phyloP scores from a whole-genome alignment of 2,888 invertebrate genomes.

The Polyploca ridens region DNA sequence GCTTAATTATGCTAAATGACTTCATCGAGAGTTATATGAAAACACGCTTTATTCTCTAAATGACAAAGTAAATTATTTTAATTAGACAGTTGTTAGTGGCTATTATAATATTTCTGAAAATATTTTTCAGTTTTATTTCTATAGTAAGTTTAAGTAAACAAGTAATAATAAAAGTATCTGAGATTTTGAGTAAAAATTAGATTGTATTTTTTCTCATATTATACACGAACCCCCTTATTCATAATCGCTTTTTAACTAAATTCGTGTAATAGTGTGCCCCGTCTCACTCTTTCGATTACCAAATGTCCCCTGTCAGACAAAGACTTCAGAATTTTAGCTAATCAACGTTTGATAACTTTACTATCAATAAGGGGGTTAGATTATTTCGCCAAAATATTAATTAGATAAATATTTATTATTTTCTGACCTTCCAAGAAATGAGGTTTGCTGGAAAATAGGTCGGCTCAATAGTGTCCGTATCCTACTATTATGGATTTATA shows the following conservation, averaged over 20 bases:
- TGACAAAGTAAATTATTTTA: constrained; percentile 9
- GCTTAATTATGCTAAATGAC: not conserved
- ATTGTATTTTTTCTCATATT: too few relatives aligned
- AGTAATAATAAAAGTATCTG: too few relatives aligned
- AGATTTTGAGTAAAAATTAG: too few relatives aligned
- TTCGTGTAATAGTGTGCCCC: too few relatives aligned
- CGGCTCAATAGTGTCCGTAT: not conserved
- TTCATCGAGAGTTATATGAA: not conserved
- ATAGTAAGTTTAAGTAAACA: too few relatives aligned
- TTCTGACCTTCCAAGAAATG: not conserved
- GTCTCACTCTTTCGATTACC: too few relatives aligned
- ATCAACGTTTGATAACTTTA: too few relatives aligned
- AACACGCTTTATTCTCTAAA: constrained; percentile 1
- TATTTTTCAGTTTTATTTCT: too few relatives aligned
- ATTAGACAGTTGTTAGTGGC: not conserved
- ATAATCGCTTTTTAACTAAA: too few relatives aligned
- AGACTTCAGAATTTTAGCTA: too few relatives aligned
- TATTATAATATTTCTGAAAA: not conserved
- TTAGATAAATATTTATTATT: not conserved
- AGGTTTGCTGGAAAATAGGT: not conserved
- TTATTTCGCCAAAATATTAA: not conserved
- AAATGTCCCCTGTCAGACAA: too few relatives aligned
- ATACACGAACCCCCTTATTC: too few relatives aligned
- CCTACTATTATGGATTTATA: not conserved
- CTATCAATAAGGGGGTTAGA: not conserved